Base-by-base conservation (phyloP, 64 coral and sea anemone genomes). In the Orbicella faveolata region DNA sequence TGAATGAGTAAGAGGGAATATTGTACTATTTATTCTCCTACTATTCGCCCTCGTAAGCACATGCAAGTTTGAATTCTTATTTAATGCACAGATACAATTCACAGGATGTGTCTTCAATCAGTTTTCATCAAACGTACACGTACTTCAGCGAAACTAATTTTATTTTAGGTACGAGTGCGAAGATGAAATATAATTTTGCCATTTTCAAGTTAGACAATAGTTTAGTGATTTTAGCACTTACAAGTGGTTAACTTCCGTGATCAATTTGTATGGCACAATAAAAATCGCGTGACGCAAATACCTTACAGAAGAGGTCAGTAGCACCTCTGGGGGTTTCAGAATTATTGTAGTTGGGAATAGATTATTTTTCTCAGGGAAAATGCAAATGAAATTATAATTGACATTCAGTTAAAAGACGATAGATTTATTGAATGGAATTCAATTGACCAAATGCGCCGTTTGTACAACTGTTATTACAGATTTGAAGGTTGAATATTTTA, bases 401-500 rank as follows among this genome's bases (percentile, higher is more conserved):
- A 70, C 21, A 9, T 70, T 70, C 67, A 26, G 21, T n/a, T n/a
- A 26, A 70, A n/a, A 25, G 67, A 70, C 2, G 9, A 26, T 11
- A 70, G 9, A 26, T 70, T 59, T 59, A 59, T 59, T 59, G 1
- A 59, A 59, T 59, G 15, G 55, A 59, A 59, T 6, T 15, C 55
- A 59, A 59, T 59, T 59, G 55, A 3, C 25, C 9, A 26, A 70
- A 70, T 26, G 21, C 67, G 9, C 21, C 20, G 25, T 70, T 70
- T 85, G 21, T 66, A 52, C 11, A 85, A 52, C 36, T n/a, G 44
- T 52, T 85, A 72, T 84, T 23, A 4, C 13, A 30, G 13, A 23
- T 17, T 25, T 1, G 52, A 70, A 52, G n/a, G 82, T 72, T 85
- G 82, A 73, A 85, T 72, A 85, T 85, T 85, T 85, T 85, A 26